Conservation (phyloP, 2,797 vertebrate genomes). For the Pangasius mekongensis region DNA sequence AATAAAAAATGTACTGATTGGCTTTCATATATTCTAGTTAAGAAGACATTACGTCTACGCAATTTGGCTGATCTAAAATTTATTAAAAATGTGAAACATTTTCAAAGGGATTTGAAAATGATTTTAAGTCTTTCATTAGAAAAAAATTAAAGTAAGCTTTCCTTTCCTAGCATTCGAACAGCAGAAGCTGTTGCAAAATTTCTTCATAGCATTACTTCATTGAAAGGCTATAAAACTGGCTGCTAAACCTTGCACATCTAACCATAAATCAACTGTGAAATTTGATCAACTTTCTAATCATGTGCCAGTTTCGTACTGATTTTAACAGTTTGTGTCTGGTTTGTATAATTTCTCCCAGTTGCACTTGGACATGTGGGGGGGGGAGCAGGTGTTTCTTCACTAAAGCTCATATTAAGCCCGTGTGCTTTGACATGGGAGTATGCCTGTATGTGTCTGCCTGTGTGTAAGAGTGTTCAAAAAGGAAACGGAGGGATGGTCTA, state of each 20-base stretch:
- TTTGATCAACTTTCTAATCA: neutral
- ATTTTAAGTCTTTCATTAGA: neutral
- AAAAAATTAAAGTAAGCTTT: conserved; percentile 4
- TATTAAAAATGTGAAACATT: neutral
- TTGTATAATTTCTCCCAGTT: neutral
- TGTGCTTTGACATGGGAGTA: conserved; percentile 36
- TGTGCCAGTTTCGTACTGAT: neutral
- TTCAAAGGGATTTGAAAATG: neutral
- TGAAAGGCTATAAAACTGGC: neutral
- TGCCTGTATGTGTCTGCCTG: conserved; percentile 3
- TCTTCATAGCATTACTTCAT: neutral
- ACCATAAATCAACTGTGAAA: neutral
- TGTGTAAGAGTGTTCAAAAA: conserved; percentile 29
- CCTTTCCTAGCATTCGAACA: conserved; percentile 50
- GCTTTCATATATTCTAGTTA: conserved; percentile 10
- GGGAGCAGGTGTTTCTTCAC: conserved; percentile 73
- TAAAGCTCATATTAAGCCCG: conserved; percentile 69
- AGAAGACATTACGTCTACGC: neutral
- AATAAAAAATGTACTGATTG: conserved; percentile 1
- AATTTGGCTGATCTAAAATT: neutral
- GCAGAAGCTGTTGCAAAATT: neutral
- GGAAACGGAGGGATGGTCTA: neutral
- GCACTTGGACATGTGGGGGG: conserved; percentile 63
- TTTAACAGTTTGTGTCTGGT: neutral
- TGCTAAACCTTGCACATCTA: neutral